Percentiles rank a stretch among this genome's conserved stretches.
phyloP scores from a whole-genome alignment of 2,113 vertebrate genomes.

The Callocephalon fimbriatum region DNA sequence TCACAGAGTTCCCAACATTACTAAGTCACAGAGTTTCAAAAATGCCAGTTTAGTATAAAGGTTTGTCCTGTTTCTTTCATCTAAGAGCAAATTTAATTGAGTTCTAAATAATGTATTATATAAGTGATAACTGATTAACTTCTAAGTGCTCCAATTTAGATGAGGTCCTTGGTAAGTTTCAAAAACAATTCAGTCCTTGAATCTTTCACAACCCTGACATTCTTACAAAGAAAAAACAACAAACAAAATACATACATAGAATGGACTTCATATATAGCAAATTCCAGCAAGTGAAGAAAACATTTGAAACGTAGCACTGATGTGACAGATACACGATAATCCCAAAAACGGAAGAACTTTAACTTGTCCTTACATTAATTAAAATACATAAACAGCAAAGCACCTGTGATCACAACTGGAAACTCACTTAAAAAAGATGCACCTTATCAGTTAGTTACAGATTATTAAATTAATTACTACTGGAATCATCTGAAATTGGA shows the following conservation, averaged over 20 bases:
- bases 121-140: slow-evolving; percentile 45
- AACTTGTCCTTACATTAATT: not conserved
- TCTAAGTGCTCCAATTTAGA: slow-evolving; percentile 13
- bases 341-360: not conserved
- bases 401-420: not conserved
- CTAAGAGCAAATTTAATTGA: slow-evolving; percentile 42
- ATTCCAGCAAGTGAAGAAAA: not conserved
- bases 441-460: not conserved
- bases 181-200: not conserved
- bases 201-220: not conserved
- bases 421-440: not conserved
- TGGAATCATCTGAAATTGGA: not conserved
- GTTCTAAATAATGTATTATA: slow-evolving; percentile 27
- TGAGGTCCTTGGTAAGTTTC: not conserved
- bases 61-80: slow-evolving; percentile 7
- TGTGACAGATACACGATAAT: not conserved
- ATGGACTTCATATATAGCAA: not conserved
- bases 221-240: not conserved
- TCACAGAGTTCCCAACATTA: not conserved
- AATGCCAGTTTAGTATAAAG: not conserved
- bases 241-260: not conserved
- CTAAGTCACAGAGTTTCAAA: not conserved
- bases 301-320: not conserved
- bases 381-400: not conserved
- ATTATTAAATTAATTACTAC: not conserved